Evolutionary conservation across 2,797 vertebrate species (phyloP), one percentile per base, ranked within the genome.

Genomic region (Amblyraja radiata): DNA sequence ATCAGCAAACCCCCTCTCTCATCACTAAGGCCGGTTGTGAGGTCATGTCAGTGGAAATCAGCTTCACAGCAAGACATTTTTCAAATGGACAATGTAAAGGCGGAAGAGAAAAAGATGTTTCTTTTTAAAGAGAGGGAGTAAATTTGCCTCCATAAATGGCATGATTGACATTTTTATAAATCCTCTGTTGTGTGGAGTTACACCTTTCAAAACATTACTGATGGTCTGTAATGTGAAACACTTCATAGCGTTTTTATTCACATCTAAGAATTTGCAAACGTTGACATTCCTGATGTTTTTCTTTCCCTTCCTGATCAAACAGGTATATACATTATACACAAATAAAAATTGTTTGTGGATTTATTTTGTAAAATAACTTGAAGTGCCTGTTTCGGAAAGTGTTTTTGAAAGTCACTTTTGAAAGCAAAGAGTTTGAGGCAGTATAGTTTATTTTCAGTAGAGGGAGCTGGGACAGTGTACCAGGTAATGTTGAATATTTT

Each of bases 1-100:
- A 1, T 16, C 32, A 32, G 16, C 21, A 73, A 73, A 73, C 36
- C 39, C 90, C 71, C 90, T 71, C 90, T 25, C 71, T 25, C 39
- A 73, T 54, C 68, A 74, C 68, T 54, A 73, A 91, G 74, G 90
- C 68, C 90, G 73, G 90, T 46, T 91, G 90, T 68, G 90, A 92
- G 68, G 73, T 92, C 84, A 88, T 68, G 84, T 93, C 94, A 0
- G 0, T 83, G 90, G 93, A 94, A 94, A 94, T 93, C 94, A 93
- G 88, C 93, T 94, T 94, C 94, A 28, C 0, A 93, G 95, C 93
- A 79, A 95, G 93, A 94, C 83, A 0, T 14, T 94, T 94, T 95
- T 95, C 94, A 93, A 94, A 94, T 95, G 91, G 63, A 93, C 93
- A 58, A 94, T 94, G 94, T 93, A 93, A 95, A 96, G 94, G 94